Base-by-base conservation (phyloP, 2,113 vertebrate species). In the Nibea coibor region DNA sequence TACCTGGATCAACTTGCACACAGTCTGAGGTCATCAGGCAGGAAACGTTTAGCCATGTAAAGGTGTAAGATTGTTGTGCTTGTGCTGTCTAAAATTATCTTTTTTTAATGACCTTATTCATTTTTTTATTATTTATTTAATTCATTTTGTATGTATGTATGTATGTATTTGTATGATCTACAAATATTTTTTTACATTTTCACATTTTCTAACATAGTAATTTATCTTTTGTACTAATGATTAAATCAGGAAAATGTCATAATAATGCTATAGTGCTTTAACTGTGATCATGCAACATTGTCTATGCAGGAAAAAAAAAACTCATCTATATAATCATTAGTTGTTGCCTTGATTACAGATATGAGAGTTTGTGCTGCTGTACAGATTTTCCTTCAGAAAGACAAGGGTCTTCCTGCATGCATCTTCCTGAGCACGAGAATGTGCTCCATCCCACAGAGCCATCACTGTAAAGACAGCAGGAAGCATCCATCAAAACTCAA, bases 381-480 rank as follows among this genome's bases (percentile, higher is more conserved):
- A 94, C 42, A 95, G 88, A 66, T 94, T 82, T 51, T 92, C 68
- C 57, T 78, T 79, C 57, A 95, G 91, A 73, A 95, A 95, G n/a
- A 26, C 68, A 80, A 94, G 74, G 10, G 56, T 91, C 87, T 93
- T 95, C 79, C 74, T 87, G 94, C 95, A 95, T 82, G 94, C 79
- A 50, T 95, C 92, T 47, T 95, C 94, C 86, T 95, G 93, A 67
- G 93, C 94, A 0, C 5, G 66, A 57, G 83, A 47, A 69, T 95
- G 94, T 3, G 71, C 78, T 28, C 95, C 94, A 0, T 94, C 95
- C 93, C 94, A 95, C 42, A 95, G 76, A 24, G 58, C 58, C 11
- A 84, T 10, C 4, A 85, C 93, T 93, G 84, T n/a, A 84, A 78
- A 57, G 56, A 62, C 57, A 85, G 78, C n/a, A 43, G 35, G n/a